A percentile compares a stretch with the other conserved stretches of the same genome.
Evolutionary conservation across 2,888 invertebrate genomes (phyloP).

Genomic region (Drosophila subsilvestris): DNA sequence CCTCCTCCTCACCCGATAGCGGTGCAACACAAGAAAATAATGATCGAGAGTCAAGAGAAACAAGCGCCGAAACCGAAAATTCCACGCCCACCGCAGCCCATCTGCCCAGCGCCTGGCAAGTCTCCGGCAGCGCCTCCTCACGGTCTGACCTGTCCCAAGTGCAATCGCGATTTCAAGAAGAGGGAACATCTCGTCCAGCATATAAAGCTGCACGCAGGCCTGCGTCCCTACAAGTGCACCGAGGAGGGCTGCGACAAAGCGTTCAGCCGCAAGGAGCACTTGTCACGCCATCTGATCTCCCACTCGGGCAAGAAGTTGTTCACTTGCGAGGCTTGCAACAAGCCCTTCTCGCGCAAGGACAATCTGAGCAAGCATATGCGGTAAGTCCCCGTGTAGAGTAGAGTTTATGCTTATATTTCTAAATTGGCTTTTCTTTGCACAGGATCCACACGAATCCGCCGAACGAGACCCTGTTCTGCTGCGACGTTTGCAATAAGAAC

Average conservation of each 20-base stretch:
- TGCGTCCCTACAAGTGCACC: slow-evolving; percentile 88
- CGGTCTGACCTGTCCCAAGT: slow-evolving; percentile 83
- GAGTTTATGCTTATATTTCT: neutral
- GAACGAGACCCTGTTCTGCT: slow-evolving; percentile 85
- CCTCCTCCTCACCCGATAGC: slow-evolving; percentile 54
- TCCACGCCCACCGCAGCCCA: slow-evolving; percentile 51
- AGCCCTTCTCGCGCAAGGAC: slow-evolving; percentile 85
- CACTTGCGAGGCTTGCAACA: slow-evolving; percentile 87
- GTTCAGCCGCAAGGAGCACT: slow-evolving; percentile 89
- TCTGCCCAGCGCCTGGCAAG: slow-evolving; percentile 42
- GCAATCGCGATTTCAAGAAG: slow-evolving; percentile 88
- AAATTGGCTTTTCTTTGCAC: neutral
- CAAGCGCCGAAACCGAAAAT: slow-evolving; percentile 31
- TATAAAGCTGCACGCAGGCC: slow-evolving; percentile 87
- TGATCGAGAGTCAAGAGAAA: slow-evolving; percentile 35
- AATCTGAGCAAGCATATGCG: slow-evolving; percentile 84
- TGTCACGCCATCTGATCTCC: slow-evolving; percentile 87
- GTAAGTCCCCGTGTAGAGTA: slow-evolving; percentile 55
- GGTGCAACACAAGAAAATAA: slow-evolving; percentile 54
- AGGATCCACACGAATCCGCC: slow-evolving; percentile 81
- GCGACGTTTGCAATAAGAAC: slow-evolving; percentile 88
- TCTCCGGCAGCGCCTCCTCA: slow-evolving; percentile 24
- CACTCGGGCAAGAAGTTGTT: slow-evolving; percentile 89
- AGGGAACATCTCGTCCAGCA: slow-evolving; percentile 89
- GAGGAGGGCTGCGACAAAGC: slow-evolving; percentile 87